Evolutionary conservation across 1,140 invertebrate genomes (phyloP).

Genomic region (Drosophila tani): DNA sequence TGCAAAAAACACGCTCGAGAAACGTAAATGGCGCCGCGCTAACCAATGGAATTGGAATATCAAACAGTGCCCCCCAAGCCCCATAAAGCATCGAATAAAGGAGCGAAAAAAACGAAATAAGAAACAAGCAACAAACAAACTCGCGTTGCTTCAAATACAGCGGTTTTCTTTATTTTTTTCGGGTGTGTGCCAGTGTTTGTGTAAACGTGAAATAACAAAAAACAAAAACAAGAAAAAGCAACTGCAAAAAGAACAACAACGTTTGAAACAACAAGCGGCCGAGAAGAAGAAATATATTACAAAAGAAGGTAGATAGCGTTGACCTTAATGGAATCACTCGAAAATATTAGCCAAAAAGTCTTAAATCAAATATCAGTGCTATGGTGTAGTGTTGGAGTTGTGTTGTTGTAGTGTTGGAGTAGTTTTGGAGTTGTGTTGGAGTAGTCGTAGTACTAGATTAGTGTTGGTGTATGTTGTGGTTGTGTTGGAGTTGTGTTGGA

Average conservation of each 20-base stretch:
- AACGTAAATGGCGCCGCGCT: slow-evolving; percentile 53
- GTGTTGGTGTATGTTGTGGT: background rate
- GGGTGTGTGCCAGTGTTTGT: slow-evolving; percentile 33
- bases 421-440: background rate
- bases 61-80: slow-evolving; percentile 45
- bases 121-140: slow-evolving; percentile 34
- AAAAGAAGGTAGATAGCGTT: slow-evolving; percentile 31
- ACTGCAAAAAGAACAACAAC: background rate
- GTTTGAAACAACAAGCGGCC: slow-evolving; percentile 15
- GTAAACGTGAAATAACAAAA: slow-evolving; percentile 15
- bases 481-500: background rate
- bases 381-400: background rate
- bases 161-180: slow-evolving; percentile 24
- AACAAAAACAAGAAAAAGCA: background rate
- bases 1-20: slow-evolving; percentile 53
- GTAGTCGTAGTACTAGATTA: background rate
- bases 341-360: slow-evolving; percentile 1
- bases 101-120: background rate
- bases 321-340: slow-evolving; percentile 24
- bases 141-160: slow-evolving; percentile 20
- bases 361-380: background rate
- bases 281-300: slow-evolving; percentile 22
- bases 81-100: slow-evolving; percentile 19
- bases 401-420: background rate
- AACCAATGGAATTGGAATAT: slow-evolving; percentile 53